A percentile compares a stretch with the other conserved stretches of the same genome.
phyloP scores from a whole-genome alignment of 2,113 vertebrate genomes.

The Oryzias woworae region DNA sequence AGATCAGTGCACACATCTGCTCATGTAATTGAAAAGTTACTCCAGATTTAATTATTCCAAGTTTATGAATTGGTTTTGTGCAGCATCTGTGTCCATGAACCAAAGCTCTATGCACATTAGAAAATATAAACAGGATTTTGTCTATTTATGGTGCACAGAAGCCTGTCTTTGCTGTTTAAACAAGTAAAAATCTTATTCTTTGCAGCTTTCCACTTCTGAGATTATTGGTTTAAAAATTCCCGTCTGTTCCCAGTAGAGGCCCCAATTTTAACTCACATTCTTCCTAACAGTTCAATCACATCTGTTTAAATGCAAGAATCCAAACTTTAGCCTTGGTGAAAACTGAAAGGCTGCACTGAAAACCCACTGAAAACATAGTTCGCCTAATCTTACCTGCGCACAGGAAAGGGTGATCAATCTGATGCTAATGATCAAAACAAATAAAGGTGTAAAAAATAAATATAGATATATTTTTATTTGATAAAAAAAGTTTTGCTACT shows the following conservation, averaged over 20 bases:
- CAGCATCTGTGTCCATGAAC: slow-evolving; percentile 53
- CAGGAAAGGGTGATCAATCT: too few relatives aligned
- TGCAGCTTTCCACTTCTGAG: not conserved
- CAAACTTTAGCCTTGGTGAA: too few relatives aligned
- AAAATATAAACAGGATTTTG: slow-evolving; percentile 42
- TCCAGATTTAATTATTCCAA: slow-evolving; percentile 20
- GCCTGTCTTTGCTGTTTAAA: slow-evolving; percentile 40
- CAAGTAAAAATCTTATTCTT: slow-evolving; percentile 21
- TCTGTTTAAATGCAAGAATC: too few relatives aligned
- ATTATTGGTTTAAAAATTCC: not conserved
- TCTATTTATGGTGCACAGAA: slow-evolving; percentile 28
- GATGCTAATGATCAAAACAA: not conserved
- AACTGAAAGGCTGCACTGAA: too few relatives aligned
- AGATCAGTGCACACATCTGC: too few relatives aligned
- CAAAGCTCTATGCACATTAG: slow-evolving; percentile 40
- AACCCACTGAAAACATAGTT: too few relatives aligned
- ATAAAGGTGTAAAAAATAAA: too few relatives aligned
- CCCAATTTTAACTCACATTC: not conserved
- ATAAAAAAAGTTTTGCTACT: too few relatives aligned
- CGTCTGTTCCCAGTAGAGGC: not conserved
- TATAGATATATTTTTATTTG: too few relatives aligned
- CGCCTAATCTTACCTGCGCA: too few relatives aligned
- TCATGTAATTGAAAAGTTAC: slow-evolving; percentile 23
- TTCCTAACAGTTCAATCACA: too few relatives aligned
- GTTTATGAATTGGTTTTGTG: slow-evolving; percentile 31